Conservation (phyloP, 2,113 vertebrate genomes). For the Poeciliopsis occidentalis region DNA sequence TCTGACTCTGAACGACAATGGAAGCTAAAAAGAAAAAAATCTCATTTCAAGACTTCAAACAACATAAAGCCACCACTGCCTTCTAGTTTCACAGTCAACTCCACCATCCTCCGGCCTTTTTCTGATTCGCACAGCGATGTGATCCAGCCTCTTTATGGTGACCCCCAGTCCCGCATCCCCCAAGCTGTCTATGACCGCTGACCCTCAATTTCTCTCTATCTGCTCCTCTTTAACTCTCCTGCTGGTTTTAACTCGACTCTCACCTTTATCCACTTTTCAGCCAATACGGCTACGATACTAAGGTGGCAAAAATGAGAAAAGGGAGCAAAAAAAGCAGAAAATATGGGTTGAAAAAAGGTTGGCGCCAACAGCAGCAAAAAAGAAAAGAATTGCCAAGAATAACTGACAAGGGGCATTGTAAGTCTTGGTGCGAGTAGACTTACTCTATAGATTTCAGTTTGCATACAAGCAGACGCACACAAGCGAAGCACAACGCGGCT, state of each 20-base stretch:
- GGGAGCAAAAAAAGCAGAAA: not conserved
- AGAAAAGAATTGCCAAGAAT: constrained; percentile 49
- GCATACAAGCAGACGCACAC: not conserved
- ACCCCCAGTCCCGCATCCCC: constrained; percentile 24
- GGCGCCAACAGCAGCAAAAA: constrained; percentile 4
- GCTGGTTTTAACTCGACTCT: constrained; percentile 36
- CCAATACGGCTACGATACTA: not conserved
- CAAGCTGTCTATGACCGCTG: constrained; percentile 37
- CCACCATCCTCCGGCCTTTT: not conserved
- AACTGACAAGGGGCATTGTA: constrained; percentile 43
- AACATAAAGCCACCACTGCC: not conserved
- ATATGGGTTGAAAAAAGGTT: not conserved
- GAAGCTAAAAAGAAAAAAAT: too few relatives aligned
- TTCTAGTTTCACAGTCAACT: constrained; percentile 27
- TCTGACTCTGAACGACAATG: too few relatives aligned
- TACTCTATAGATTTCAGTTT: constrained; percentile 34
- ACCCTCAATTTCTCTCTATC: constrained; percentile 23
- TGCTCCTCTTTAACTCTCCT: constrained; percentile 23
- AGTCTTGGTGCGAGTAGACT: constrained; percentile 1
- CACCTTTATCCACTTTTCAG: constrained; percentile 24
- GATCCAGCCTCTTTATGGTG: constrained; percentile 8
- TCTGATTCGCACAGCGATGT: constrained; percentile 22
- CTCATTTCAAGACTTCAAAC: not conserved
- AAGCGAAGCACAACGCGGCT: constrained; percentile 6
- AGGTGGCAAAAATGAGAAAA: constrained; percentile 12